These are phyloP conservation scores for Microhierax caerulescens DNA, from an alignment of 2,797 vertebrate genomes.

Conservation along the genomic window DNA sequence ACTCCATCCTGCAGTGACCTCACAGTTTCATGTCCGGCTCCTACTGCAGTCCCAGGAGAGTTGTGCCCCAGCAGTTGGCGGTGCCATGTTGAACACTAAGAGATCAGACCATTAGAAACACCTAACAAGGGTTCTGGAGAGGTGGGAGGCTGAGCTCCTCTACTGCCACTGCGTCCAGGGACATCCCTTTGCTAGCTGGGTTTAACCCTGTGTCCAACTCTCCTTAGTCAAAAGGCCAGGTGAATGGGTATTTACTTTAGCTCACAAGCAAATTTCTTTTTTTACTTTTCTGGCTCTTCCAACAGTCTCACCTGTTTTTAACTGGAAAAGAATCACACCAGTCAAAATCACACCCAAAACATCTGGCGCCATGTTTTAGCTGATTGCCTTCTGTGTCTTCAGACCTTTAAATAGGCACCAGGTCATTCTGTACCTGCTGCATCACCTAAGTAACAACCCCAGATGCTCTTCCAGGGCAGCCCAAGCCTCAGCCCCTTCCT, in stretches of 20 bases:
- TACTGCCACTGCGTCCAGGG: rapidly evolving
- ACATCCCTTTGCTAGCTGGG: neutral
- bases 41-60: rapidly evolving
- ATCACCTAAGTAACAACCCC: neutral
- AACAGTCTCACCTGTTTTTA: neutral
- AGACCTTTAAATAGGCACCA: neutral
- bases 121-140: neutral
- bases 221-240: neutral
- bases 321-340: neutral
- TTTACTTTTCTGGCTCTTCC: neutral
- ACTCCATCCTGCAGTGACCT: neutral
- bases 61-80: neutral
- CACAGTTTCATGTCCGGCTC: rapidly evolving
- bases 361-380: neutral
- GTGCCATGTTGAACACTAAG: neutral
- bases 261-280: neutral
- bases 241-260: neutral
- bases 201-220: neutral
- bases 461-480: neutral
- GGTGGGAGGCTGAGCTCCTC: neutral
- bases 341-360: neutral
- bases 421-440: neutral
- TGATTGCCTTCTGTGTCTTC: neutral
- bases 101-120: neutral
- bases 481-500: neutral